phyloP scores from a whole-genome alignment of 2,797 vertebrate species.

The Pipistrellus nathusii region DNA sequence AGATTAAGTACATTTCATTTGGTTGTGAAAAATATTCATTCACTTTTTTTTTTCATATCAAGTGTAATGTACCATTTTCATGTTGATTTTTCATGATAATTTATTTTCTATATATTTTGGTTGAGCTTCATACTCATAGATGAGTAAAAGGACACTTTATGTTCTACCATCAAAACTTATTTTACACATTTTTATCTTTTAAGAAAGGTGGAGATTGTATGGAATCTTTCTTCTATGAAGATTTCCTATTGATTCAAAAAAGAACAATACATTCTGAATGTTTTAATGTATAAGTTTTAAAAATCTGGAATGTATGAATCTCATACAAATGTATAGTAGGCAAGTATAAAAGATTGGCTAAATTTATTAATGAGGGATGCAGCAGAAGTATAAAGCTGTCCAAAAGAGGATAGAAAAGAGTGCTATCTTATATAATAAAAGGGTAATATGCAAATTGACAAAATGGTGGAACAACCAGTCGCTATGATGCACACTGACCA shows the following conservation, averaged over 20 bases:
- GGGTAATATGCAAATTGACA: neutral
- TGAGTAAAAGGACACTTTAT: neutral
- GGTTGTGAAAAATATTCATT: neutral
- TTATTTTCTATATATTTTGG: neutral
- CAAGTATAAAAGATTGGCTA: neutral
- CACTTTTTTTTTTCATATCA: neutral
- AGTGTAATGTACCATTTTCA: neutral
- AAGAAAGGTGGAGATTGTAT: neutral
- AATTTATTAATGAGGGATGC: neutral
- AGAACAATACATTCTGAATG: neutral
- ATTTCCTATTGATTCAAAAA: conserved; percentile 30
- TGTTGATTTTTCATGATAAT: neutral
- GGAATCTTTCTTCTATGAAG: neutral
- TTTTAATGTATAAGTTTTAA: neutral
- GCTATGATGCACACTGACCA: too few relatives aligned
- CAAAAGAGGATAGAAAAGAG: neutral
- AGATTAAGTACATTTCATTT: neutral
- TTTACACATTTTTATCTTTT: neutral
- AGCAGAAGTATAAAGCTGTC: neutral
- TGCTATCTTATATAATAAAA: neutral
- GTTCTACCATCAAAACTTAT: neutral
- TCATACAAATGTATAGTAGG: neutral
- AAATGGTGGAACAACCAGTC: too few relatives aligned
- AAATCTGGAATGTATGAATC: neutral
- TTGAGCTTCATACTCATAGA: neutral